phyloP scores from a whole-genome alignment of 1,140 invertebrate genomes.

The Drosophila equinoxialis region DNA sequence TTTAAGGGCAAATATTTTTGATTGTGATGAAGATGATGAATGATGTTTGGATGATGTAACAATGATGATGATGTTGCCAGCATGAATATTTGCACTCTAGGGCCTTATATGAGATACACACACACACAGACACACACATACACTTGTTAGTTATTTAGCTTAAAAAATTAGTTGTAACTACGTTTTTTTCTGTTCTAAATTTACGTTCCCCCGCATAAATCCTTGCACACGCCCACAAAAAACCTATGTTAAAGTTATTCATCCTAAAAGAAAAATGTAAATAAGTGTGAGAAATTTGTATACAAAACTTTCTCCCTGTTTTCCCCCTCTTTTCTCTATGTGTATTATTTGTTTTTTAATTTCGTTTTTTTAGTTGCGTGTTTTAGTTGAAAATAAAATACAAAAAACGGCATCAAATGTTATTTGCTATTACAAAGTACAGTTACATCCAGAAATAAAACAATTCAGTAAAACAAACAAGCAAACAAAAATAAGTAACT shows the following conservation, averaged over 20 bases:
- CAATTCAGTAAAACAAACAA: conserved; percentile 39
- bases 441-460: conserved; percentile 48
- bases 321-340: conserved; percentile 53
- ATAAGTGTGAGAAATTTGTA: conserved; percentile 46
- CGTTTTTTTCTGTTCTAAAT: conserved; percentile 51
- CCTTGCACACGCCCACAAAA: conserved; percentile 11
- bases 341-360: conserved; percentile 61
- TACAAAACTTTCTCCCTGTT: conserved; percentile 18
- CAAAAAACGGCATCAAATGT: conserved; percentile 70
- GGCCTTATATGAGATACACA: conserved; percentile 78
- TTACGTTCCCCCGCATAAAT: neutral
- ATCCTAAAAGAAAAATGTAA: conserved; percentile 45
- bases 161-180: conserved; percentile 41
- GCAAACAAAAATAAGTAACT: conserved; percentile 59
- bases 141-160: conserved; percentile 78
- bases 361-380: conserved; percentile 35
- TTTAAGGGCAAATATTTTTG: conserved; percentile 76
- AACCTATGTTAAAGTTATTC: conserved; percentile 69
- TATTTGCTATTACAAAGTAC: conserved; percentile 47
- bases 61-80: conserved; percentile 41
- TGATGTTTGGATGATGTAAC: neutral
- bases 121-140: conserved; percentile 46
- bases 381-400: conserved; percentile 45
- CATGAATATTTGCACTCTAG: conserved; percentile 77
- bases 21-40: conserved; percentile 62